Evolutionary conservation across 1,140 invertebrate species (phyloP).

Genomic region (Cydia fagiglandana): DNA sequence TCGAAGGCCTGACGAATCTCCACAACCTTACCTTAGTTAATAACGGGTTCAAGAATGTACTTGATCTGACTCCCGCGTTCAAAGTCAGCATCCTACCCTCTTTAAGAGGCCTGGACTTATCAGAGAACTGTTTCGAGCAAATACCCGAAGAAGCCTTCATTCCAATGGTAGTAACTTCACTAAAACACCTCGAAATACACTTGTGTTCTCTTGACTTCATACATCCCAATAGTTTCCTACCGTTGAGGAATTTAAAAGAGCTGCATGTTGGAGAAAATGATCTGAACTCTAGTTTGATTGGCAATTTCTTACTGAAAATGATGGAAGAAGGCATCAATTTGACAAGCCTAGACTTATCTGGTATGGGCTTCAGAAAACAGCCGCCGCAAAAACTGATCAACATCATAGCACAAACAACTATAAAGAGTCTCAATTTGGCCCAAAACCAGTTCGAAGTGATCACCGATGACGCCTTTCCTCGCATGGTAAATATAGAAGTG

Average conservation of each 20-base stretch:
- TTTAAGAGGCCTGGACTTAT: constrained; percentile 61
- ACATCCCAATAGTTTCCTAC: constrained; percentile 71
- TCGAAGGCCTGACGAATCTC: constrained; percentile 63
- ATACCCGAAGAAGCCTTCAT: constrained; percentile 63
- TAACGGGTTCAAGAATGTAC: constrained; percentile 67
- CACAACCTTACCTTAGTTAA: constrained; percentile 70
- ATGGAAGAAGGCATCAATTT: constrained; percentile 64
- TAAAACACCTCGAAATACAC: constrained; percentile 70
- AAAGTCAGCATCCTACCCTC: constrained; percentile 58
- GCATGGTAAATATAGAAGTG: constrained; percentile 75
- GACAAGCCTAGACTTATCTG: constrained; percentile 71
- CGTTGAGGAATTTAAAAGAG: constrained; percentile 68
- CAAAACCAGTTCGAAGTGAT: constrained; percentile 80
- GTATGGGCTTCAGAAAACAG: constrained; percentile 75
- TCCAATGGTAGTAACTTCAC: constrained; percentile 55
- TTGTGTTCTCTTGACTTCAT: constrained; percentile 77
- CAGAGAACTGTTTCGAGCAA: constrained; percentile 64
- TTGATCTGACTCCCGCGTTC: constrained; percentile 56
- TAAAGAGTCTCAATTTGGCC: constrained; percentile 73
- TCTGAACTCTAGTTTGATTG: constrained; percentile 69
- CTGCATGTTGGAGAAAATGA: constrained; percentile 77
- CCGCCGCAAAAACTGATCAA: constrained; percentile 70
- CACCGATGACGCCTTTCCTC: constrained; percentile 71
- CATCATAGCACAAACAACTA: constrained; percentile 73
- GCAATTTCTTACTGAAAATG: constrained; percentile 64